A percentile compares a stretch with the other conserved stretches of the same genome.
These are phyloP conservation scores for Catocala nupta DNA, from an alignment of 2,888 invertebrate genomes.

Conservation along the genomic window DNA sequence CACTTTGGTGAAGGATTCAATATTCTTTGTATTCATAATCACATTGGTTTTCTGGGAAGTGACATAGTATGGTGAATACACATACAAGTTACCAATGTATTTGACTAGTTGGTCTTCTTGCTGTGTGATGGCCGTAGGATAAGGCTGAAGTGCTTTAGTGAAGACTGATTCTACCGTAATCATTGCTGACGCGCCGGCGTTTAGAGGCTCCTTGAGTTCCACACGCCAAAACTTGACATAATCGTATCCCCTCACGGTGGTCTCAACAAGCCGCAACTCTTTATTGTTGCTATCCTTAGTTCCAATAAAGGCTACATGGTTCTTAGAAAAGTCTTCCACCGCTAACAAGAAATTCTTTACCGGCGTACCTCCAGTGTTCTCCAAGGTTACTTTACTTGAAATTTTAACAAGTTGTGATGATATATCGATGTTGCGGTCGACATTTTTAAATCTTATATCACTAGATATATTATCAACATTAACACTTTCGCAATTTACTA, in stretches of 20 bases:
- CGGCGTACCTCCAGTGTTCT: slow-evolving; percentile 92
- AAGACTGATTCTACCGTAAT: slow-evolving; percentile 91
- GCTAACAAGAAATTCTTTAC: slow-evolving; percentile 91
- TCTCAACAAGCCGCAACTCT: slow-evolving; percentile 85
- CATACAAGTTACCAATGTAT: slow-evolving; percentile 94
- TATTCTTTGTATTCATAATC: slow-evolving; percentile 91
- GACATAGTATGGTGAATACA: slow-evolving; percentile 94
- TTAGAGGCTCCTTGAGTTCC: slow-evolving; percentile 88
- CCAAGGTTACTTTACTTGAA: slow-evolving; percentile 92
- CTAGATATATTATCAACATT: slow-evolving; percentile 83
- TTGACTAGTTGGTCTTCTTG: slow-evolving; percentile 97
- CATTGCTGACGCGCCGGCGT: slow-evolving; percentile 86
- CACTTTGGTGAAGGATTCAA: slow-evolving; percentile 94
- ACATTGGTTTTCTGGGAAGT: slow-evolving; percentile 94
- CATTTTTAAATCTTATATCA: slow-evolving; percentile 91
- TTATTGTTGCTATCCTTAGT: slow-evolving; percentile 89
- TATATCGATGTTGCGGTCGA: slow-evolving; percentile 95
- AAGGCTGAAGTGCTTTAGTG: slow-evolving; percentile 92
- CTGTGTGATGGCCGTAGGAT: slow-evolving; percentile 96
- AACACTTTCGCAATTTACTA: slow-evolving; percentile 66
- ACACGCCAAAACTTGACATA: slow-evolving; percentile 86
- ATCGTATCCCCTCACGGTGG: slow-evolving; percentile 83
- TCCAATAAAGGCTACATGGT: slow-evolving; percentile 91
- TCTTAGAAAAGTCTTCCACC: slow-evolving; percentile 88
- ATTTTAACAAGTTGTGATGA: slow-evolving; percentile 96